Evolutionary conservation across 2,888 invertebrate species (phyloP).

Genomic region (Noctua janthina): DNA sequence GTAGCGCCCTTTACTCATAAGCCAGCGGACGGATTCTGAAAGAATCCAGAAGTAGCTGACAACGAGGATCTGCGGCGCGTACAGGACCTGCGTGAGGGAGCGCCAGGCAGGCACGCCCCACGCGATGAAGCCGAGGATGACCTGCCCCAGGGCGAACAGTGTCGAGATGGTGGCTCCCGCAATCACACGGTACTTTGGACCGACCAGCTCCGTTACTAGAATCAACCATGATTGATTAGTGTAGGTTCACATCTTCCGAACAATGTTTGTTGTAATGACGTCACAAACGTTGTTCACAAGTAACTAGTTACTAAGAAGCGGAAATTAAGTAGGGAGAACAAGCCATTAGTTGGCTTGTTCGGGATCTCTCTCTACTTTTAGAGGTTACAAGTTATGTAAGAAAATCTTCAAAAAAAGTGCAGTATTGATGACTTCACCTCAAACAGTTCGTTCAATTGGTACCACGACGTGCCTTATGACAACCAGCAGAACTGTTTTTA

Average conservation of each 20-base stretch:
- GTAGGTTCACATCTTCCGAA: background rate
- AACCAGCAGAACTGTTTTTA: too few relatives aligned
- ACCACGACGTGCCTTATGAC: too few relatives aligned
- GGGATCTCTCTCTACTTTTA: background rate
- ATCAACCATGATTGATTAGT: slow-evolving; percentile 45
- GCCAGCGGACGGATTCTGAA: slow-evolving; percentile 95
- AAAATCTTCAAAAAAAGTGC: too few relatives aligned
- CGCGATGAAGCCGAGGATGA: slow-evolving; percentile 93
- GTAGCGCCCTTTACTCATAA: slow-evolving; percentile 92
- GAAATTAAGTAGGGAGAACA: background rate
- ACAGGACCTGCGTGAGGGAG: slow-evolving; percentile 92
- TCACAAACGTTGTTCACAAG: background rate
- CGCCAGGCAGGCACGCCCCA: slow-evolving; percentile 94
- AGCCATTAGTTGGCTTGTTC: too few relatives aligned
- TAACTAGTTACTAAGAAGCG: background rate
- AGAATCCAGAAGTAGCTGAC: slow-evolving; percentile 93
- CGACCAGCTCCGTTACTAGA: slow-evolving; percentile 94
- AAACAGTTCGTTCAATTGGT: too few relatives aligned
- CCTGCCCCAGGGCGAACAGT: slow-evolving; percentile 94
- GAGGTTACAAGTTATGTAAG: too few relatives aligned
- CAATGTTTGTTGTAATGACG: background rate
- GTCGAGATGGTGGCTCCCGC: slow-evolving; percentile 93
- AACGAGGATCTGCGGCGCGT: slow-evolving; percentile 93
- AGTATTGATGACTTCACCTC: too few relatives aligned
- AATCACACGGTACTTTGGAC: slow-evolving; percentile 93